Percentiles rank a stretch among this genome's conserved stretches.
Conservation (phyloP, 1,140 invertebrate genomes). For the Lepeophtheirus salmonis region DNA sequence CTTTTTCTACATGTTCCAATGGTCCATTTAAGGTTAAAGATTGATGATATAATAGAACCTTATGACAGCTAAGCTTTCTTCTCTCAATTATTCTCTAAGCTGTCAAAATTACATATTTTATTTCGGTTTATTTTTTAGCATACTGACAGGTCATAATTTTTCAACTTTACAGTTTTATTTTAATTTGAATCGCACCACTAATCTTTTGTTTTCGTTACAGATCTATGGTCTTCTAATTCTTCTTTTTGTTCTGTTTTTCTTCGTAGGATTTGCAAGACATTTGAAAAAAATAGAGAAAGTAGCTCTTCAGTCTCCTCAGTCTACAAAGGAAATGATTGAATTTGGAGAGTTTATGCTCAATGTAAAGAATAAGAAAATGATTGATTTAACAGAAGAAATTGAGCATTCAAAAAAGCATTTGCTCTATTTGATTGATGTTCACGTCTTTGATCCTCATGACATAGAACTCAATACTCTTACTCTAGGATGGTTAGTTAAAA, state of each 20-base stretch:
- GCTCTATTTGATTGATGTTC: constrained; percentile 15
- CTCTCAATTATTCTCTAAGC: no score
- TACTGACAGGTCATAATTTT: no score
- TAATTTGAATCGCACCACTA: no score
- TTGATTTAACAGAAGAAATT: constrained; percentile 4
- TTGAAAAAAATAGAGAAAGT: constrained; percentile 3
- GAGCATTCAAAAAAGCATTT: constrained; percentile 10
- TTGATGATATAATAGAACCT: no score
- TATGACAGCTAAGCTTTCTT: no score
- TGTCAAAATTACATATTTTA: no score
- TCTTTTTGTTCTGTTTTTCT: not conserved
- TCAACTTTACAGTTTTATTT: no score
- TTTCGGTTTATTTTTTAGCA: no score
- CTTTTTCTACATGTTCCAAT: no score
- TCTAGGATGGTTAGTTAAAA: constrained; percentile 47
- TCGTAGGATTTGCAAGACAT: not conserved
- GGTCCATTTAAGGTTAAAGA: no score
- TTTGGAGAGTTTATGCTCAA: constrained; percentile 12
- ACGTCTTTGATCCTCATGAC: constrained; percentile 33
- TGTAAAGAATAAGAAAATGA: constrained; percentile 13
- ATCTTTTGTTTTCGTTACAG: no score
- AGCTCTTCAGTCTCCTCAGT: constrained; percentile 7
- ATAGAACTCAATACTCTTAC: constrained; percentile 43
- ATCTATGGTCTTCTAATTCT: no score
- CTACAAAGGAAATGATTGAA: constrained; percentile 14